phyloP scores from a whole-genome alignment of 2,113 vertebrate species.

The Hippocampus mohnikei region DNA sequence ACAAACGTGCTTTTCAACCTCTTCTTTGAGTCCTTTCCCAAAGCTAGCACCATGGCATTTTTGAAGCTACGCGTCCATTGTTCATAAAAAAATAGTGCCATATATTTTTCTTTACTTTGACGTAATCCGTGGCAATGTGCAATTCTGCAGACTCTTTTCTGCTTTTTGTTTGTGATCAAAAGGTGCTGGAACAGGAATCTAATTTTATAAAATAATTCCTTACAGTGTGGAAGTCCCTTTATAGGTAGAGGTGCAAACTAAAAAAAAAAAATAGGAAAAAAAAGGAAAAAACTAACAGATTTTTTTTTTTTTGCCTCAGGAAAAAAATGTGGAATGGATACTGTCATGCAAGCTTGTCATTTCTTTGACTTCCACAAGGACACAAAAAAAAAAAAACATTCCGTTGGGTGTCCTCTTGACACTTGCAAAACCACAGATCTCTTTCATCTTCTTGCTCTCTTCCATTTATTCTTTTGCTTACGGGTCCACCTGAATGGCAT shows the following conservation, averaged over 20 bases:
- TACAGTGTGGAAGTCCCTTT: constrained; percentile 83
- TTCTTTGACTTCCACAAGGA: constrained; percentile 62
- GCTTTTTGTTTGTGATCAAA: constrained; percentile 80
- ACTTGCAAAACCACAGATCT: constrained; percentile 77
- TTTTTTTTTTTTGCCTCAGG: constrained; percentile 67
- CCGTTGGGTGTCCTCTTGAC: constrained; percentile 74
- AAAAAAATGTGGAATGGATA: constrained; percentile 74
- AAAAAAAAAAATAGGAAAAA: constrained; percentile 48
- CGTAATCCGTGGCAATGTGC: constrained; percentile 84
- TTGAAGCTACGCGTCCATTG: constrained; percentile 79
- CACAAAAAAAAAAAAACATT: constrained; percentile 57
- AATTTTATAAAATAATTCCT: constrained; percentile 82
- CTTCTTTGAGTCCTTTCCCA: constrained; percentile 78
- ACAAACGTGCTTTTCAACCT: constrained; percentile 75
- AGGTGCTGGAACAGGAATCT: constrained; percentile 85
- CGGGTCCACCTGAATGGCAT: constrained; percentile 74
- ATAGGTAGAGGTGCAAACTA: constrained; percentile 82
- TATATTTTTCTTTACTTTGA: constrained; percentile 82
- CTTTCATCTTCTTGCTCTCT: constrained; percentile 68
- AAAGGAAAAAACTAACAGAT: constrained; percentile 69
- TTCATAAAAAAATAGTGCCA: constrained; percentile 86
- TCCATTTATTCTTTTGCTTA: constrained; percentile 59
- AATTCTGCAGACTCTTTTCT: constrained; percentile 79
- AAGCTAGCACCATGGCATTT: constrained; percentile 83
- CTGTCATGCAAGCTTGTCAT: constrained; percentile 73